Evolutionary conservation across 2,797 vertebrate genomes (phyloP), one percentile per base, ranked within the genome.

Genomic region (Argentina silus): DNA sequence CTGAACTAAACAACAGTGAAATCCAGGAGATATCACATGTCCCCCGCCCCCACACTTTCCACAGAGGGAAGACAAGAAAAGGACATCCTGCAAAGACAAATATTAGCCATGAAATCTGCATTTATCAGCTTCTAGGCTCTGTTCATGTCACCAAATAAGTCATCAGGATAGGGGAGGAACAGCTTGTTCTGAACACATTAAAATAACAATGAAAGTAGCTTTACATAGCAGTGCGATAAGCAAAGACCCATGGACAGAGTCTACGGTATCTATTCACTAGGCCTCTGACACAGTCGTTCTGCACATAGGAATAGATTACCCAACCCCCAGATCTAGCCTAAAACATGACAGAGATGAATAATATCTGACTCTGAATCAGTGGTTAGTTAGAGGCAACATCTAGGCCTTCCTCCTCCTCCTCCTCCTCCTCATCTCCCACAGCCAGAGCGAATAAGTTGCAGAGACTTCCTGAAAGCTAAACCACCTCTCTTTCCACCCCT

Each of bases 381-480:
- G 57, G 57, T 60, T 1, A 23, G 56, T 21, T 14, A 36, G 8
- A 59, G 11, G 9, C 10, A 10, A 27, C 21, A 12, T 27, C 56
- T 59, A 5, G 17, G 8, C 27, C 11, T 23, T 8, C 19, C 15
- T 2, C 11, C 10, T n/a, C 8, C 61, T 45, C 42, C 36, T 45
- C 11, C 66, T 23, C 45, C 47, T 67, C 47, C 21, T 27, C 14
- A 21, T n/a, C 15, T 68, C 7, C 23, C 7, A 17, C 15, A 55
- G 6, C 15, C 66, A 42, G 48, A 42, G 50, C 27, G 74, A 62
- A 69, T 36, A 45, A 62, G 51, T 4, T 36, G 27, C 15, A 45
- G 55, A 68, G 65, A 81, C 64, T 78, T 85, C 81, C 85, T 84
- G 76, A 78, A 80, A 69, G 77, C 85, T 70, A 76, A 72, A 72